Evolutionary conservation across 1,140 invertebrate genomes (phyloP), one percentile per base, ranked within the genome.

Genomic region (Trypoxylus dichotomus): DNA sequence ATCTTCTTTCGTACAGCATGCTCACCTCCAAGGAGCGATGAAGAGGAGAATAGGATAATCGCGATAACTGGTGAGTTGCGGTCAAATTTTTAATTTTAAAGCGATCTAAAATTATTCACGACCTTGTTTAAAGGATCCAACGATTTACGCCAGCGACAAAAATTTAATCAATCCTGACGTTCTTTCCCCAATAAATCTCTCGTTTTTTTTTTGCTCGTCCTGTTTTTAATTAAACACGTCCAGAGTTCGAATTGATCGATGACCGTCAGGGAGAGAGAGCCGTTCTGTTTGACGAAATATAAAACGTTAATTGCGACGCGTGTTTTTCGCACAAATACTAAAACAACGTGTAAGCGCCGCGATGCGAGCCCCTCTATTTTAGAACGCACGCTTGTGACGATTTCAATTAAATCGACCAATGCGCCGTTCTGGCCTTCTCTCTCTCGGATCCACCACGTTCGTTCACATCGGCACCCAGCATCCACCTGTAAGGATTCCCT

Each of bases 211-310:
- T 19, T 24, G 8, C 19, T 13, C 21, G 82, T 83, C 82, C 83
- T 81, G 83, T 82, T 85, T 85, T 84, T 85, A 85, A 85, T 85
- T 85, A 85, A 85, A 85, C 84, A 85, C 84, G 43, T 63, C 21
- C 60, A 63, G 60, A 63, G 60, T 84, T 80, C 77, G 80, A 83
- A 85, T 84, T 85, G 84, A 85, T 85, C 81, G 84, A 85, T 82
- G 82, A 81, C 78, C 79, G 76, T 76, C 80, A 11, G 19, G 60
- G 13, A 11, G 60, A 47, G 43, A 11, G 43, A 15, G n/a, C 43
- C 43, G n/a, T 82, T 84, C 83, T 85, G 83, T 84, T 82, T 84
- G 84, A 84, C 83, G 80, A 81, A 83, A 83, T 82, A 81, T 82
- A 81, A 80, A 84, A 83, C 81, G 81, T 81, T 81, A 82, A 83